Percentiles rank a stretch among this genome's conserved stretches.
Conservation (phyloP, 2,113 vertebrate genomes). For the Ranitomeya imitator region DNA sequence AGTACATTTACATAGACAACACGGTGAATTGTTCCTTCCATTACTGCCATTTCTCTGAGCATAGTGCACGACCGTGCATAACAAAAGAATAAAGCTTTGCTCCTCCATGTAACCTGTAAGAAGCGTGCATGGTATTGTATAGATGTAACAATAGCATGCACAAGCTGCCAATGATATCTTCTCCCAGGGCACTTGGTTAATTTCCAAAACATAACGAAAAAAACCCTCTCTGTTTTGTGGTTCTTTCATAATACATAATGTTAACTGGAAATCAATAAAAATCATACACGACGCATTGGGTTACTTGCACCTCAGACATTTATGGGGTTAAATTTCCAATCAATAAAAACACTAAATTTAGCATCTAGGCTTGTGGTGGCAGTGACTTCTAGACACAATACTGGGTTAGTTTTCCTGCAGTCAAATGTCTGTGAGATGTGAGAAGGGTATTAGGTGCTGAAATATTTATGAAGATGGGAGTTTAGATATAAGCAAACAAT, state of each 20-base stretch:
- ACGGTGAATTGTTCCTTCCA: constrained; percentile 31
- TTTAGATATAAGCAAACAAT: not conserved
- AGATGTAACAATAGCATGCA: constrained; percentile 23
- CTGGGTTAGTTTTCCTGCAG: constrained; percentile 3
- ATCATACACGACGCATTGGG: constrained; percentile 31
- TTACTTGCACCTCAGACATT: constrained; percentile 9
- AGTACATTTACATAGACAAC: constrained; percentile 52
- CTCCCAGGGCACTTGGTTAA: constrained; percentile 37
- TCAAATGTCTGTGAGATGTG: not conserved
- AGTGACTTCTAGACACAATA: not conserved
- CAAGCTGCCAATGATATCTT: constrained; percentile 33
- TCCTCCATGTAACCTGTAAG: constrained; percentile 33
- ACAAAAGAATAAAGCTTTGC: constrained; percentile 46
- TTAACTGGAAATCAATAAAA: constrained; percentile 53
- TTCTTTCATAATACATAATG: constrained; percentile 38
- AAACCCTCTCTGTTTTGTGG: constrained; percentile 20
- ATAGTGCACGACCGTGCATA: constrained; percentile 15
- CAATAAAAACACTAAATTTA: constrained; percentile 40
- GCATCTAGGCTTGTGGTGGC: constrained; percentile 14
- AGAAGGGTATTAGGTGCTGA: not conserved
- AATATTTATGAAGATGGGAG: not conserved
- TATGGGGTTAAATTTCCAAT: constrained; percentile 34
- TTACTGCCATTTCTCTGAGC: constrained; percentile 30
- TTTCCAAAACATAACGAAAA: constrained; percentile 33
- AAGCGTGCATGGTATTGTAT: constrained; percentile 21